phyloP scores from a whole-genome alignment of 2,888 invertebrate species.

The Portevinia maculata region DNA sequence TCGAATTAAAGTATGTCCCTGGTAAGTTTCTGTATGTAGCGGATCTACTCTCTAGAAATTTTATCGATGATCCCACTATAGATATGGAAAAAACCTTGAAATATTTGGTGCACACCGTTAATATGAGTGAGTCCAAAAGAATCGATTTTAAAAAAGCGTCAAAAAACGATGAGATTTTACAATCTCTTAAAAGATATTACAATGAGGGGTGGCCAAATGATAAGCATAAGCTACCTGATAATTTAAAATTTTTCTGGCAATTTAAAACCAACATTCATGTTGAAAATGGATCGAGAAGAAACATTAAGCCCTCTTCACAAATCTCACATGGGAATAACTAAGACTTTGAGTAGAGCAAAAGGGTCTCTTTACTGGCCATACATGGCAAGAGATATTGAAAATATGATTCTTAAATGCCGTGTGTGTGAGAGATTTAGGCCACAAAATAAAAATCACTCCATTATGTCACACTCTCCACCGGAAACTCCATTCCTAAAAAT shows the following conservation, averaged over 20 bases:
- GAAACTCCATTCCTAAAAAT: constrained; percentile 20
- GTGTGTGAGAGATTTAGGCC: constrained; percentile 33
- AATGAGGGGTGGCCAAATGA: constrained; percentile 15
- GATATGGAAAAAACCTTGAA: too few relatives aligned
- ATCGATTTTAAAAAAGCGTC: too few relatives aligned
- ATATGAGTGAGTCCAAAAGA: too few relatives aligned
- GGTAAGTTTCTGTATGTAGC: constrained; percentile 51
- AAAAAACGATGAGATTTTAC: constrained; percentile 59
- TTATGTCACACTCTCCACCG: constrained; percentile 16
- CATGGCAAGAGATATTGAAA: constrained; percentile 21
- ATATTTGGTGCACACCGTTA: too few relatives aligned
- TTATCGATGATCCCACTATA: too few relatives aligned
- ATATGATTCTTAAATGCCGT: constrained; percentile 16
- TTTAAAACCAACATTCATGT: constrained; percentile 15
- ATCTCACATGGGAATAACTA: constrained; percentile 42
- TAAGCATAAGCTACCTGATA: not conserved
- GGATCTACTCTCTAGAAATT: constrained; percentile 54
- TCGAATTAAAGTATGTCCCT: constrained; percentile 35
- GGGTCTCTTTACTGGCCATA: constrained; percentile 17
- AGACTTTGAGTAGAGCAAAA: constrained; percentile 37
- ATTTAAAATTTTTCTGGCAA: constrained; percentile 13
- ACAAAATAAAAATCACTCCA: constrained; percentile 25
- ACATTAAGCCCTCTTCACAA: constrained; percentile 29
- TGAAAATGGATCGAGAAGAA: constrained; percentile 1
- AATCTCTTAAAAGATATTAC: not conserved